phyloP scores from a whole-genome alignment of 2,113 vertebrate species.

The Hiodon tergisus region DNA sequence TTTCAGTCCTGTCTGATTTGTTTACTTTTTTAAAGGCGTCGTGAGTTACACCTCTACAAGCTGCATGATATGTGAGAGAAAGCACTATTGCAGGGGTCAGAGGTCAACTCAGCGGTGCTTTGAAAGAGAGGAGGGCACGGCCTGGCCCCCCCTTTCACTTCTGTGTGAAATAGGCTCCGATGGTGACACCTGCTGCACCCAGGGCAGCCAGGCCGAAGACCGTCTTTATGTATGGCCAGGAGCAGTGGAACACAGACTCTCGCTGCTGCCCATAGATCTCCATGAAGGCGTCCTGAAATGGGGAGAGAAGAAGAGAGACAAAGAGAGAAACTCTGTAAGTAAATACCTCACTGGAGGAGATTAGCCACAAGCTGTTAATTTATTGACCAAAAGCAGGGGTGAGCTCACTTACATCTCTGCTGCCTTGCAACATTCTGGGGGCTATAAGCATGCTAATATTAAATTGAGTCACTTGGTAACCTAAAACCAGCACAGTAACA shows the following conservation, averaged over 20 bases:
- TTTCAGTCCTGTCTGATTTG: neutral
- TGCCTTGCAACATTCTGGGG: neutral
- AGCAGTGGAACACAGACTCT: slow-evolving; percentile 66
- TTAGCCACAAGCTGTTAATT: too few species aligned
- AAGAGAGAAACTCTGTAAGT: slow-evolving; percentile 17
- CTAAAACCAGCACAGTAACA: too few species aligned
- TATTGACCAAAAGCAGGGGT: neutral
- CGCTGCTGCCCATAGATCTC: slow-evolving; percentile 74
- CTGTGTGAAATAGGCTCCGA: slow-evolving; percentile 80
- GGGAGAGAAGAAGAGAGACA: slow-evolving; percentile 25
- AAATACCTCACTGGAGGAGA: too few species aligned
- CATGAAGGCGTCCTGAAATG: slow-evolving; percentile 79
- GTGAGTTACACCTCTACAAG: neutral
- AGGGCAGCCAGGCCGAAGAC: slow-evolving; percentile 79
- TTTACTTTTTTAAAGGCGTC: too few species aligned
- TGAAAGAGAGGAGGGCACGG: slow-evolving; percentile 19
- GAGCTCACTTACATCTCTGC: neutral
- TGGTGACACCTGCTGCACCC: slow-evolving; percentile 81
- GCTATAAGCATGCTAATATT: neutral
- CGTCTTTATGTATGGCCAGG: slow-evolving; percentile 82
- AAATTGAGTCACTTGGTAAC: neutral
- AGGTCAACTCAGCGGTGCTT: slow-evolving; percentile 28
- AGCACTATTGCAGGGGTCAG: slow-evolving; percentile 13
- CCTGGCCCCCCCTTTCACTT: slow-evolving; percentile 59
- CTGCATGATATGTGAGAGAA: neutral